Evolutionary conservation across 2,113 vertebrate genomes (phyloP), one percentile per base, ranked within the genome.

Genomic region (Epinephelus cyanopodus): DNA sequence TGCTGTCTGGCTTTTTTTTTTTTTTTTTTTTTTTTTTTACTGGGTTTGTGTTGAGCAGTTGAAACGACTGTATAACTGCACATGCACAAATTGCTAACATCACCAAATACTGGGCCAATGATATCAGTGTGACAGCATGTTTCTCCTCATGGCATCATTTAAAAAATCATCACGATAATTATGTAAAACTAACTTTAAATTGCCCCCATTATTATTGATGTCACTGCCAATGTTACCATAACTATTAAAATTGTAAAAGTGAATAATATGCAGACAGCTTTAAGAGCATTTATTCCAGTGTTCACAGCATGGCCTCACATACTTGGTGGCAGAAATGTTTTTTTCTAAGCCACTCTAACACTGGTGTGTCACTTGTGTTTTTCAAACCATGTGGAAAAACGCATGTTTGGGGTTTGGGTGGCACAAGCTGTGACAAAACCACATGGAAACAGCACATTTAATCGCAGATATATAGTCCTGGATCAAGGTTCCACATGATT

Each of bases 371-470:
- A 87, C 85, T 89, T 88, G 54, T 86, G 71, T 73, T 90, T 89
- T 76, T 92, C 85, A 92, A 87, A 78, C 77, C 68, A 82, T 89
- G 87, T 90, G 89, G 89, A 93, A 89, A 91, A 91, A 87, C n/a
- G 69, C 77, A 60, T 91, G 79, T 92, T 90, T 91, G 83, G 73
- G 88, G 82, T 91, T 92, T 91, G 89, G 92, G 86, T 92, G 90
- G 86, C 89, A 93, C 86, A 87, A 78, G 81, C 89, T 81, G 86
- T 45, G 77, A 87, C 91, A 90, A 93, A 94, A 90, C 86, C 86
- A 82, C 89, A 90, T 79, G 83, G 85, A 92, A 94, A 91, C 74
- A 88, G 86, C 74, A 87, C 78, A 89, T 91, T 92, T 92, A 89
- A 89, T 69, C 67, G 60, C 87, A 84, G 56, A 84, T 93, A 84